These are phyloP conservation scores for Drosophila suboccidentalis DNA, from an alignment of 2,888 invertebrate species.

Conservation along the genomic window DNA sequence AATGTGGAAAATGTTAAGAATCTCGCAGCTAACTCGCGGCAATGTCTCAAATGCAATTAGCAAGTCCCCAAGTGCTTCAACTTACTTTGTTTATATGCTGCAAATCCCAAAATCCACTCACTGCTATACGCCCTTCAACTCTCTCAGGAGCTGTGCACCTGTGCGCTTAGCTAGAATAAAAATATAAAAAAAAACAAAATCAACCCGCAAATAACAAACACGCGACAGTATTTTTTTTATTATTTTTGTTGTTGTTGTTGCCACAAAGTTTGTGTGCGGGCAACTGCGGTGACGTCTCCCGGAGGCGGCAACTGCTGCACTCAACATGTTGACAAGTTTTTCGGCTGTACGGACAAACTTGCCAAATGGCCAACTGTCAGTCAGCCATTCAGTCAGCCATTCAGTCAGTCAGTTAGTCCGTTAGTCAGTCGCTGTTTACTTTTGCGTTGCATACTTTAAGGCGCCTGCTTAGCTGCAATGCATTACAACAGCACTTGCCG, in stretches of 20 bases:
- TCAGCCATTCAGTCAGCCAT: conserved; percentile 36
- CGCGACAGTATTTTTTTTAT: conserved; percentile 34
- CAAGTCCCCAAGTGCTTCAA: conserved; percentile 7
- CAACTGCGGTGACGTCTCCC: conserved; percentile 48
- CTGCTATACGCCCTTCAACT: conserved; percentile 53
- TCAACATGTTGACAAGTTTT: conserved; percentile 77
- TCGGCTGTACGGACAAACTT: conserved; percentile 61
- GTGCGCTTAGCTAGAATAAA: conserved; percentile 16
- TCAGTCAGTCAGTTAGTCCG: conserved; percentile 28
- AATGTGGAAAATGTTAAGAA: neutral
- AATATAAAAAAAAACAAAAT: conserved; percentile 9
- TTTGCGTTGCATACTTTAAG: conserved; percentile 65
- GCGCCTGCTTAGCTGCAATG: conserved; percentile 66
- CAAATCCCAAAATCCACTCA: conserved; percentile 44
- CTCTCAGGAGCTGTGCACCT: conserved; percentile 49
- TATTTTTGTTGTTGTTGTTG: neutral
- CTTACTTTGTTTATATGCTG: conserved; percentile 22
- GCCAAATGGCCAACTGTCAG: conserved; percentile 63
- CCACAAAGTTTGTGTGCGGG: conserved; percentile 58
- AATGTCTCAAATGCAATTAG: conserved; percentile 48
- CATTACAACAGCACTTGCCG: conserved; percentile 38
- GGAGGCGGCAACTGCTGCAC: conserved; percentile 66
- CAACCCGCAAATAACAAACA: conserved; percentile 52
- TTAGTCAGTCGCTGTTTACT: conserved; percentile 53
- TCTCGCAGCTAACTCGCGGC: conserved; percentile 8